phyloP scores from a whole-genome alignment of 2,797 vertebrate species.

The Leptatherina wallacei region DNA sequence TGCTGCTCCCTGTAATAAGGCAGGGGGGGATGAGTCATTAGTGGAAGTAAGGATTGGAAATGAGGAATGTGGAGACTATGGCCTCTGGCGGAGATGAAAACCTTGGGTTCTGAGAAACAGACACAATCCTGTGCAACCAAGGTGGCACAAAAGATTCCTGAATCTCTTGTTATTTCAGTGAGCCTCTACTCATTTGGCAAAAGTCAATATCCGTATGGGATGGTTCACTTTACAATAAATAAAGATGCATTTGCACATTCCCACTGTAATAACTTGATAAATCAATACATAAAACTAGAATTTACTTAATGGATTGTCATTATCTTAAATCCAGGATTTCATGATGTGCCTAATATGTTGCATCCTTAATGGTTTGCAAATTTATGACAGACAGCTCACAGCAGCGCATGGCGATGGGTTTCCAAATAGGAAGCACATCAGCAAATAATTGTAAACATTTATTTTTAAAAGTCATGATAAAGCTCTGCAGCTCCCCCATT shows the following conservation, averaged over 20 bases:
- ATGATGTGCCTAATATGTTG: background rate
- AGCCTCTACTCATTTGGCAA: conserved; percentile 41
- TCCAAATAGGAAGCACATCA: background rate
- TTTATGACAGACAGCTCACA: background rate
- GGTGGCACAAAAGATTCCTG: conserved; percentile 58
- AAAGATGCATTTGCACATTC: conserved; percentile 19
- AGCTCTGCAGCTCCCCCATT: background rate
- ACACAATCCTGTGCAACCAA: conserved; percentile 59
- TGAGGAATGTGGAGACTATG: conserved; percentile 74
- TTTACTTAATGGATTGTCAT: background rate
- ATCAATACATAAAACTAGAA: background rate
- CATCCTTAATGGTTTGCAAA: background rate
- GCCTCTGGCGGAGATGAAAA: conserved; percentile 79
- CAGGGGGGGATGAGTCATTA: conserved; percentile 84
- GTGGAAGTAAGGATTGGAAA: conserved; percentile 74
- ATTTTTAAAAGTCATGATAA: background rate
- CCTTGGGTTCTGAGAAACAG: conserved; percentile 67
- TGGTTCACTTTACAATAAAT: conserved; percentile 33
- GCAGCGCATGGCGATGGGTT: background rate
- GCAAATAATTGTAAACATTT: background rate
- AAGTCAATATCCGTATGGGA: conserved; percentile 29
- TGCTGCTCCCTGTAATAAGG: conserved; percentile 80
- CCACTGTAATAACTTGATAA: conserved; percentile 1
- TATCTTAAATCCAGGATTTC: conserved; percentile 4
- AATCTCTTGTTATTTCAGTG: conserved; percentile 47